Conservation (phyloP, 1,140 invertebrate species). For the Melitaea cinxia region DNA sequence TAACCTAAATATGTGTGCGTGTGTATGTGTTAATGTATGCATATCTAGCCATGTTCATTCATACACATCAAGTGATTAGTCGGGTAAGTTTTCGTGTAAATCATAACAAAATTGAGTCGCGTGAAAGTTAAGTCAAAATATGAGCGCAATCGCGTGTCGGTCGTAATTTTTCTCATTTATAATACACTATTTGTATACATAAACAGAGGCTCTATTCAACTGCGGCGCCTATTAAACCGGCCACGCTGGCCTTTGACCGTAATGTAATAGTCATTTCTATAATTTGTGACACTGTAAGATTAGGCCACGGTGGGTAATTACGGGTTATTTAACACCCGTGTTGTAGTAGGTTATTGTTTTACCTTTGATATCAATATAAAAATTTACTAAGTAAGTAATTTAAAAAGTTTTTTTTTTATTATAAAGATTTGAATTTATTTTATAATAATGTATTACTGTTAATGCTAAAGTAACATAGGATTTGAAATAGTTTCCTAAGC, state of each 20-base stretch:
- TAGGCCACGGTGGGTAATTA: neutral
- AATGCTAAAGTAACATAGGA: too few relatives aligned
- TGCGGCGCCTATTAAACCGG: constrained; percentile 7
- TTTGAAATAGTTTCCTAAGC: too few relatives aligned
- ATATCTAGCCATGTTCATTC: neutral
- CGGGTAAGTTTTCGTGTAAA: neutral
- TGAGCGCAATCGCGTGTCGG: constrained; percentile 7
- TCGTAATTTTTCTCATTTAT: constrained; percentile 15
- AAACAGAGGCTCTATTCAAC: constrained; percentile 1
- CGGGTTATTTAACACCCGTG: neutral
- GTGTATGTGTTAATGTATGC: too few relatives aligned
- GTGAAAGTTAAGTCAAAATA: neutral
- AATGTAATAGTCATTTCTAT: constrained; percentile 5
- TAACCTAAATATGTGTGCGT: too few relatives aligned
- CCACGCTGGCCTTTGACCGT: neutral
- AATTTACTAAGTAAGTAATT: too few relatives aligned
- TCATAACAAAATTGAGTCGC: neutral
- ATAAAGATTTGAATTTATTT: too few relatives aligned
- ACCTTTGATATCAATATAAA: too few relatives aligned
- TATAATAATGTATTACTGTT: too few relatives aligned
- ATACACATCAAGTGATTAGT: neutral
- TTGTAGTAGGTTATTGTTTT: too few relatives aligned
- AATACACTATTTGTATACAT: constrained; percentile 6
- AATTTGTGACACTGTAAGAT: constrained; percentile 4
- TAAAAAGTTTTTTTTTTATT: too few relatives aligned